Conservation (phyloP, 2,797 vertebrate genomes). For the Falco berigora region DNA sequence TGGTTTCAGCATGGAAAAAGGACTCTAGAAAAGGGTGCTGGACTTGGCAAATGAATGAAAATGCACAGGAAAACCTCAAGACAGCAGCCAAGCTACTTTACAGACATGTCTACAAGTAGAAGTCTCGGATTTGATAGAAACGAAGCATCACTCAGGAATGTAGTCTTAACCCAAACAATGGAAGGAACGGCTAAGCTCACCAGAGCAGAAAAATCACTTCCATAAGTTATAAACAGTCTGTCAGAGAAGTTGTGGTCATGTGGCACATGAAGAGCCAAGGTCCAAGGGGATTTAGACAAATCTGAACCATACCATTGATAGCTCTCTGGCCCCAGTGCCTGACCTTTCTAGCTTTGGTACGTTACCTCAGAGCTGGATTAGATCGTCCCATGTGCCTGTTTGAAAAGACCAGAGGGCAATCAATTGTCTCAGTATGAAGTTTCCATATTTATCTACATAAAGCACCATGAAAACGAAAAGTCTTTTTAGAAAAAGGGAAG, state of each 20-base stretch:
- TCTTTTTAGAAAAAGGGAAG: not conserved
- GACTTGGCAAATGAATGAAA: not conserved
- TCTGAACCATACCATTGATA: conserved; percentile 67
- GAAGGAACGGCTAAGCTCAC: not conserved
- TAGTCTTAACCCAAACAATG: not conserved
- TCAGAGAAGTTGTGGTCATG: not conserved
- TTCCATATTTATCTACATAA: not conserved
- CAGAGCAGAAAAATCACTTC: not conserved
- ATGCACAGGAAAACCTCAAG: not conserved
- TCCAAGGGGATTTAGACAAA: conserved; percentile 69
- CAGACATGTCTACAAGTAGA: not conserved
- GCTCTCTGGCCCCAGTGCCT: conserved; percentile 66
- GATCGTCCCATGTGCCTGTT: conserved; percentile 59
- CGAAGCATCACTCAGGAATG: not conserved
- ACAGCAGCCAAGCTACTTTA: not conserved
- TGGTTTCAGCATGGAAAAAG: not conserved
- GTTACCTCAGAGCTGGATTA: conserved; percentile 66
- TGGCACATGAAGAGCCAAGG: not conserved
- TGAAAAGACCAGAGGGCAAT: not conserved
- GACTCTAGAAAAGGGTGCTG: not conserved
- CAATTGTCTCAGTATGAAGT: not conserved
- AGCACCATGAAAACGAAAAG: not conserved
- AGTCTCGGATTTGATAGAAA: not conserved
- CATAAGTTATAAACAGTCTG: not conserved
- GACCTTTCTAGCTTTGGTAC: conserved; percentile 71